phyloP scores from a whole-genome alignment of 2,797 vertebrate species.

The Lacerta viridis region DNA sequence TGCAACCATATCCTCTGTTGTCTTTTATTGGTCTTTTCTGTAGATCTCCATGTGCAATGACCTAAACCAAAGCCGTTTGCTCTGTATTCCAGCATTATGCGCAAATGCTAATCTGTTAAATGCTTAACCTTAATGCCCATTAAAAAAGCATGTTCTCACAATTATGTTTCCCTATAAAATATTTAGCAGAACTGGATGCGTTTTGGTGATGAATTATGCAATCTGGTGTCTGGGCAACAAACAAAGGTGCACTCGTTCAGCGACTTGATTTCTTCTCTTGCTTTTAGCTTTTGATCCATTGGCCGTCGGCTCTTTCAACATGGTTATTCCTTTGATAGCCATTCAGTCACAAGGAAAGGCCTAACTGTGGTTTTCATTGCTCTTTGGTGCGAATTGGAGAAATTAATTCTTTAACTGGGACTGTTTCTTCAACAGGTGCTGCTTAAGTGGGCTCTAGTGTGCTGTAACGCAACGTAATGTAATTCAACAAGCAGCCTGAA shows the following conservation, averaged over 20 bases:
- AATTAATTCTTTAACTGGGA: slow-evolving; percentile 48
- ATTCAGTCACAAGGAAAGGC: slow-evolving; percentile 32
- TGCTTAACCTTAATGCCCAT: slow-evolving; percentile 37
- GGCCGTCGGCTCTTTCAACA: slow-evolving; percentile 4
- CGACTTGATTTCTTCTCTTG: slow-evolving; percentile 23
- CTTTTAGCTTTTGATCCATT: slow-evolving; percentile 28
- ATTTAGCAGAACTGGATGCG: slow-evolving; percentile 38
- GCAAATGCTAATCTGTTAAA: slow-evolving; percentile 16
- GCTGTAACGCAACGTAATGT: slow-evolving; percentile 43
- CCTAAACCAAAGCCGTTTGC: not conserved
- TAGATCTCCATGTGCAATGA: slow-evolving; percentile 7
- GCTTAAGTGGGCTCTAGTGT: slow-evolving; percentile 37
- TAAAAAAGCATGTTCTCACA: slow-evolving; percentile 43
- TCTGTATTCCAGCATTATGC: slow-evolving; percentile 18
- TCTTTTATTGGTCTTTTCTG: slow-evolving; percentile 24
- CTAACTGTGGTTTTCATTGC: slow-evolving; percentile 39
- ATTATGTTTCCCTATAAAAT: slow-evolving; percentile 50
- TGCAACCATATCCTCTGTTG: not conserved
- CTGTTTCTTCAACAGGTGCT: slow-evolving; percentile 23
- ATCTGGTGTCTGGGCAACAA: not conserved
- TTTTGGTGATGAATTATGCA: not conserved
- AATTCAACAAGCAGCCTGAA: slow-evolving; percentile 36
- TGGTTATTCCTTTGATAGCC: not conserved
- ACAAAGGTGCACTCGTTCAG: slow-evolving; percentile 17
- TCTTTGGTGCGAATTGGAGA: slow-evolving; percentile 30